These are phyloP conservation scores for Lampris incognitus DNA, from an alignment of 2,113 vertebrate species.

Conservation along the genomic window DNA sequence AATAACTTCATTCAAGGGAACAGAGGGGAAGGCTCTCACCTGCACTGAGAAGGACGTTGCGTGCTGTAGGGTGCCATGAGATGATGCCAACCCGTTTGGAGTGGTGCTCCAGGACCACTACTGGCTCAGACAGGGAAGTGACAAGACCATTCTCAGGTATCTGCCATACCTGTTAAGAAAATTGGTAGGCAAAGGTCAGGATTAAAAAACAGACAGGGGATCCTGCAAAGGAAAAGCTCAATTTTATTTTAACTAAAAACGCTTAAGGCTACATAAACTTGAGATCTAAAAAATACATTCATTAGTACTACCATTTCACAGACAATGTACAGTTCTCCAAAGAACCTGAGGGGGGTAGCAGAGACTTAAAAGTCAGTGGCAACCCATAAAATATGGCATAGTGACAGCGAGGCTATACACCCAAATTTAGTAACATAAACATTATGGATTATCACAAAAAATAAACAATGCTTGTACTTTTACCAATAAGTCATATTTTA, in stretches of 20 bases:
- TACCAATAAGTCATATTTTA: background rate
- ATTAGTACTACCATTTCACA: background rate
- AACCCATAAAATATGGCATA: background rate
- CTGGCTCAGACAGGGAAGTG: conserved; percentile 89
- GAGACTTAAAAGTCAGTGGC: conserved; percentile 13
- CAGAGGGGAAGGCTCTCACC: conserved; percentile 75
- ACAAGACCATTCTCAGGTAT: conserved; percentile 96
- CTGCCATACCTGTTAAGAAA: conserved; percentile 90
- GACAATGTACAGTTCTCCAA: conserved; percentile 31
- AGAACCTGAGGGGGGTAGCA: conserved; percentile 70
- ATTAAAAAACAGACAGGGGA: background rate
- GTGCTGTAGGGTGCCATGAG: conserved; percentile 95
- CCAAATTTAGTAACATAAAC: background rate
- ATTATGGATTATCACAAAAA: background rate
- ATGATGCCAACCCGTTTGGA: conserved; percentile 97
- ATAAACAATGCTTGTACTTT: background rate
- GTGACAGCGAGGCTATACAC: background rate
- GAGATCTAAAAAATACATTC: too few species aligned
- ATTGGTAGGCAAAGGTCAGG: conserved; percentile 8
- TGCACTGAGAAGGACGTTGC: conserved; percentile 95
- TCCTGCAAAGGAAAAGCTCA: background rate
- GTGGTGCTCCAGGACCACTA: conserved; percentile 93
- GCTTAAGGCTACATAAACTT: too few species aligned
- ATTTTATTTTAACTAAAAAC: background rate
- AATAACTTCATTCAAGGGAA: background rate